These are phyloP conservation scores for honey bee (Apis mellifera) DNA, from an alignment of 1,140 invertebrate species.

Conservation along the genomic window DNA sequence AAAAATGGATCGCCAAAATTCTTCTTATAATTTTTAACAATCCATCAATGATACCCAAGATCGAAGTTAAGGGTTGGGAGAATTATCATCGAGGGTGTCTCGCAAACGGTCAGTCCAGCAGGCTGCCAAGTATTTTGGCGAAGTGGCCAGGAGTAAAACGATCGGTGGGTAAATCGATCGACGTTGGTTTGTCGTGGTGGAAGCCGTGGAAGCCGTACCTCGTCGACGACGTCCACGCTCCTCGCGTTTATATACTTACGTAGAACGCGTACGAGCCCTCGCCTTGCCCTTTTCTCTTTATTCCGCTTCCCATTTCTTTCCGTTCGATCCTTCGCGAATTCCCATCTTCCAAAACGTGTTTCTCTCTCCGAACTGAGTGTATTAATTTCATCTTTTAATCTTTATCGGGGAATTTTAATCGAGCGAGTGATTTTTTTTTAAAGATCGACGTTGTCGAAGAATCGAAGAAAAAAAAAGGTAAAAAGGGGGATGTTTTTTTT, in stretches of 20 bases:
- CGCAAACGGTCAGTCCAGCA: neutral
- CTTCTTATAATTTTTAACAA: too few species aligned
- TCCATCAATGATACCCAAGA: too few species aligned
- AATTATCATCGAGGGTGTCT: neutral
- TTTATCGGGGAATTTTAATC: too few species aligned
- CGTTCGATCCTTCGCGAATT: constrained; percentile 8
- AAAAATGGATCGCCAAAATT: too few species aligned
- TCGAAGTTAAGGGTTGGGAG: too few species aligned
- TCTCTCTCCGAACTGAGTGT: too few species aligned
- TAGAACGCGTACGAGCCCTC: constrained; percentile 27
- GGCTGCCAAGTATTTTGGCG: constrained; percentile 54
- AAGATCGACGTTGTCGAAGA: too few species aligned
- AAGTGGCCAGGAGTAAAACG: constrained; percentile 77
- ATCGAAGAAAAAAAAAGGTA: too few species aligned
- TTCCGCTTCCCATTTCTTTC: constrained; percentile 1
- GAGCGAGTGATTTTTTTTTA: too few species aligned
- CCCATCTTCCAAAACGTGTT: neutral
- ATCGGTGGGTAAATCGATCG: constrained; percentile 79
- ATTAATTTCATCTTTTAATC: too few species aligned
- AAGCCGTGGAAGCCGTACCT: constrained; percentile 77
- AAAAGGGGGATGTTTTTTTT: neutral
- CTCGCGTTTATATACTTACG: constrained; percentile 57
- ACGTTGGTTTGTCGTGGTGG: constrained; percentile 79
- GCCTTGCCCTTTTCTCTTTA: constrained; percentile 44
- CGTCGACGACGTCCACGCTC: constrained; percentile 56